These are phyloP conservation scores for Ceramica pisi DNA, from an alignment of 2,888 invertebrate genomes.

Conservation along the genomic window DNA sequence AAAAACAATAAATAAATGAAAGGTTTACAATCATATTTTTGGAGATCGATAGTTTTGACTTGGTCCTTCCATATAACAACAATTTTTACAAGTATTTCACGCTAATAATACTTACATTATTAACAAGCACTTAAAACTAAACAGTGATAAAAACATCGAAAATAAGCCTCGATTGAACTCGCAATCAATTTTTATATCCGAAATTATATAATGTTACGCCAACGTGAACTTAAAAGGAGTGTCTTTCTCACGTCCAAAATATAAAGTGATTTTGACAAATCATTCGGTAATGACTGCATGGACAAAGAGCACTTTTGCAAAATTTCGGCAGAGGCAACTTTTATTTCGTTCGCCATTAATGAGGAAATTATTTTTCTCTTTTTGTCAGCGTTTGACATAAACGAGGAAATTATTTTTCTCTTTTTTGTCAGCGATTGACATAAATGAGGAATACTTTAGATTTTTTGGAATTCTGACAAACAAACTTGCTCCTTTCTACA, in stretches of 20 bases:
- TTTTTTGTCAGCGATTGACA: background rate
- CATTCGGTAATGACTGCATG: background rate
- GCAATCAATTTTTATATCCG: slow-evolving; percentile 15
- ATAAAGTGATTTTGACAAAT: background rate
- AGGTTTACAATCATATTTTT: slow-evolving; percentile 47
- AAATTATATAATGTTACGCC: slow-evolving; percentile 10
- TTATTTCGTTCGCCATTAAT: too few relatives aligned
- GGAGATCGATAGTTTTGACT: slow-evolving; percentile 62
- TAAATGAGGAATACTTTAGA: background rate
- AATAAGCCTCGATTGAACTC: slow-evolving; percentile 41
- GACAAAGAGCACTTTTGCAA: background rate
- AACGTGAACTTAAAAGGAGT: slow-evolving; percentile 33
- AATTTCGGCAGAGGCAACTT: too few relatives aligned
- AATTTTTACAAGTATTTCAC: slow-evolving; percentile 14
- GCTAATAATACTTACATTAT: slow-evolving; percentile 21
- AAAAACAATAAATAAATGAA: slow-evolving; percentile 65
- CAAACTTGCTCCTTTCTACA: background rate
- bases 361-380: background rate
- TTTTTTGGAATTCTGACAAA: background rate
- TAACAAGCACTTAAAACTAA: slow-evolving; percentile 41
- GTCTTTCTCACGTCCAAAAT: slow-evolving; percentile 21
- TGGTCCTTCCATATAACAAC: slow-evolving; percentile 40
- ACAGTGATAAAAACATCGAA: slow-evolving; percentile 21
- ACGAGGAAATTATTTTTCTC: background rate
- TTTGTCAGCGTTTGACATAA: background rate